Evolutionary conservation across 2,113 vertebrate genomes (phyloP).

Genomic region (Stercorarius parasiticus): DNA sequence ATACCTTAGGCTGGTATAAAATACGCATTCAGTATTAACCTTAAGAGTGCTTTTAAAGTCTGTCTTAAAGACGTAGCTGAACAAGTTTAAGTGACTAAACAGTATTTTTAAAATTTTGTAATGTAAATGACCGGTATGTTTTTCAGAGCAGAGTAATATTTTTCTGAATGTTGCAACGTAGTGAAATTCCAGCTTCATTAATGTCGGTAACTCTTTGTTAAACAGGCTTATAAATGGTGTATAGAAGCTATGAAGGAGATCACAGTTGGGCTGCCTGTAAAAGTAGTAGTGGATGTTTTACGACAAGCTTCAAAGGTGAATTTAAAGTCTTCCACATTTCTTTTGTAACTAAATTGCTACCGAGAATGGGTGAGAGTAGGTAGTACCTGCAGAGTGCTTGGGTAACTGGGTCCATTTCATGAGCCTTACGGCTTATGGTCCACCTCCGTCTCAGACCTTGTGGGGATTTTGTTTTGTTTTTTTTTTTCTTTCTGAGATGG

Average conservation of each 20-base stretch:
- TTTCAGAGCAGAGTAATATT: background rate
- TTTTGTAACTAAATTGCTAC: background rate
- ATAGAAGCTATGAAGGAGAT: slow-evolving; percentile 99
- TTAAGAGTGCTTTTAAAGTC: background rate
- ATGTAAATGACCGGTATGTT: background rate
- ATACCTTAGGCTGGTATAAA: background rate
- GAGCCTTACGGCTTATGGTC: background rate
- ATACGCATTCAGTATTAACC: accelerated
- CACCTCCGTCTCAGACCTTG: background rate
- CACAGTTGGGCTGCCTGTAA: slow-evolving; percentile 90
- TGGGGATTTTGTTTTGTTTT: background rate
- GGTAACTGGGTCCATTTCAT: background rate
- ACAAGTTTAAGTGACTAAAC: background rate
- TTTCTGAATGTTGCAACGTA: accelerated
- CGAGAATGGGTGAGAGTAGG: background rate
- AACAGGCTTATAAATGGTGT: slow-evolving; percentile 97
- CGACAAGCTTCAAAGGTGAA: slow-evolving; percentile 96
- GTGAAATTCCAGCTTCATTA: background rate
- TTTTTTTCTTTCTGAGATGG: background rate
- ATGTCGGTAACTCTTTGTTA: background rate
- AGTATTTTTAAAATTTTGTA: background rate
- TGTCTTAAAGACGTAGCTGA: background rate
- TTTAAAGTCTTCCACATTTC: background rate
- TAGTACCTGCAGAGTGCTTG: background rate
- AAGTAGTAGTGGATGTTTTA: slow-evolving; percentile 96